phyloP scores from a whole-genome alignment of 2,888 invertebrate genomes.

The Charanyca ferruginea region DNA sequence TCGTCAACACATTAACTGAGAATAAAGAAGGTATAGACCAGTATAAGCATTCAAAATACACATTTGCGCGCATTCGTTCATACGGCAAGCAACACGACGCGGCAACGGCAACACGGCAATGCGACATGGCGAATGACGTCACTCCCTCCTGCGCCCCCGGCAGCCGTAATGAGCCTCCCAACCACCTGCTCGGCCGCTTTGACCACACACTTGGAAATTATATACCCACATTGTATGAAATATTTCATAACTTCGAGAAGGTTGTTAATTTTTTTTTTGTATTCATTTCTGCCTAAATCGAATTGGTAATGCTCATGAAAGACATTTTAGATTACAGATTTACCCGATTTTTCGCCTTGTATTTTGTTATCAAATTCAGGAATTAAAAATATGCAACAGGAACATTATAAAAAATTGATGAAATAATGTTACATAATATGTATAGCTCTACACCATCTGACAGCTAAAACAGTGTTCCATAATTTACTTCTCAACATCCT shows the following conservation, averaged over 20 bases:
- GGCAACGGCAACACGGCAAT: conserved; percentile 74
- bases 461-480: background rate
- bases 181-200: conserved; percentile 65
- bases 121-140: conserved; percentile 82
- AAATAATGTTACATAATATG: background rate
- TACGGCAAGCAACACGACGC: conserved; percentile 43
- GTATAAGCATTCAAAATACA: conserved; percentile 36
- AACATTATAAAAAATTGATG: too few relatives aligned
- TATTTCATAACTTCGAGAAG: conserved; percentile 32
- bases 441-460: background rate
- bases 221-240: conserved; percentile 56
- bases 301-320: too few relatives aligned
- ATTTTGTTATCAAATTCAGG: too few relatives aligned
- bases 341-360: too few relatives aligned
- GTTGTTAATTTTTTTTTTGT: background rate
- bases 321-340: too few relatives aligned
- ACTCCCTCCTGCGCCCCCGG: conserved; percentile 56
- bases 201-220: conserved; percentile 69
- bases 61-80: conserved; percentile 36
- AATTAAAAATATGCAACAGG: too few relatives aligned
- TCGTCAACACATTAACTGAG: conserved; percentile 6
- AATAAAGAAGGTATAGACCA: conserved; percentile 39
- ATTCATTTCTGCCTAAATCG: too few relatives aligned
- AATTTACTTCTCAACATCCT: background rate
- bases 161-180: conserved; percentile 70